Evolutionary conservation across 2,888 invertebrate species (phyloP).

Genomic region (Trissolcus japonicus): DNA sequence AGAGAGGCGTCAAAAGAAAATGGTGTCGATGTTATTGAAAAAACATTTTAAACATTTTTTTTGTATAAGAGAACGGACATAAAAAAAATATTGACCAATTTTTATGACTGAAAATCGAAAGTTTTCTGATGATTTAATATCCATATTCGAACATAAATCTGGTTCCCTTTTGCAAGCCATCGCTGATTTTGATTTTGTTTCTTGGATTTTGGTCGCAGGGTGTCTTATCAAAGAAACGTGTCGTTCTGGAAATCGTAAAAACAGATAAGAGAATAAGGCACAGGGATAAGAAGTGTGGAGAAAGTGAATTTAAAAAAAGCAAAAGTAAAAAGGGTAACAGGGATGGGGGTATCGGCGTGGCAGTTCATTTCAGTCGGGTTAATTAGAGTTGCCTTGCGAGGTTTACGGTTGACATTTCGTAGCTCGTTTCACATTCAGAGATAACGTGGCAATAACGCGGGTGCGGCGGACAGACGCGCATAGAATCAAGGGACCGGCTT

Average conservation of each 20-base stretch:
- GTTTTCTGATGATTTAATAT: slow-evolving; percentile 22
- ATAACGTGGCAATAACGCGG: slow-evolving; percentile 46
- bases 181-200: slow-evolving; percentile 38
- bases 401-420: slow-evolving; percentile 76
- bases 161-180: no score
- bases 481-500: slow-evolving; percentile 45
- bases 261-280: slow-evolving; percentile 53
- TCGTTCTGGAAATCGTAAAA: slow-evolving; percentile 54
- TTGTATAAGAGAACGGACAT: neutral
- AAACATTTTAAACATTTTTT: slow-evolving; percentile 1
- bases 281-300: slow-evolving; percentile 39
- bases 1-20: neutral
- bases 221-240: slow-evolving; percentile 45
- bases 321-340: slow-evolving; percentile 6
- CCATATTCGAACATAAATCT: slow-evolving; percentile 27
- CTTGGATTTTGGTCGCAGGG: slow-evolving; percentile 14
- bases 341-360: slow-evolving; percentile 63
- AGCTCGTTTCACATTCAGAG: slow-evolving; percentile 64
- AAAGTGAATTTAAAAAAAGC: slow-evolving; percentile 51
- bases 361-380: slow-evolving; percentile 76
- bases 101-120: slow-evolving; percentile 14
- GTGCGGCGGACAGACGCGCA: slow-evolving; percentile 15
- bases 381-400: slow-evolving; percentile 76
- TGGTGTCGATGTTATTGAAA: neutral
- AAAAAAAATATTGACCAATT: neutral